Evolutionary conservation across 2,797 vertebrate species (phyloP).

Genomic region (Intellagama lesueurii): DNA sequence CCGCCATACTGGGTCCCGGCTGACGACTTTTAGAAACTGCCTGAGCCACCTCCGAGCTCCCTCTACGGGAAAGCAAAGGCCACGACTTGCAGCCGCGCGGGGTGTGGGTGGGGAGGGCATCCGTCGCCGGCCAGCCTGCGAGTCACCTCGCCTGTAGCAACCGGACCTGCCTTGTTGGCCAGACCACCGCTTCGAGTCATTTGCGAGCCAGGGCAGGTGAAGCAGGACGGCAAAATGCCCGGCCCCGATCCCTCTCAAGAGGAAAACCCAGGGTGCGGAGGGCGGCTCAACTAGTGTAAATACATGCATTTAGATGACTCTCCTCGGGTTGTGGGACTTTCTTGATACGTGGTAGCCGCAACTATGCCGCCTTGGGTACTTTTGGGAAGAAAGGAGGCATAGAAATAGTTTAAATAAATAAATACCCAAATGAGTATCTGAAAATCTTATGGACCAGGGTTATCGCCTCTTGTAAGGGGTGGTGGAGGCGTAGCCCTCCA

Average conservation of each 20-base stretch:
- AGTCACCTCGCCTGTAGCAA: not conserved
- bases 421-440: not conserved
- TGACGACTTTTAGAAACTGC: not conserved
- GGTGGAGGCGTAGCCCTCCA: no score
- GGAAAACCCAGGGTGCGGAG: not conserved
- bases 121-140: not conserved
- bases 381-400: no score
- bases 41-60: not conserved
- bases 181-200: not conserved
- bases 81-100: no score
- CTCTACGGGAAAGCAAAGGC: no score
- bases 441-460: not conserved
- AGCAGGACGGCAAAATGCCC: no score
- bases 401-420: not conserved
- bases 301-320: no score
- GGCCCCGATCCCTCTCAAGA: not conserved
- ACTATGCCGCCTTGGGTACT: no score
- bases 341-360: no score
- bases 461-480: no score
- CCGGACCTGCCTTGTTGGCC: not conserved
- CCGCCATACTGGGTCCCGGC: constrained; percentile 23
- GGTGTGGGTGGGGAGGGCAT: no score
- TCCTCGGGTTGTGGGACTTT: no score
- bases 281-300: not conserved
- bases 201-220: not conserved